A percentile compares a stretch with the other conserved stretches of the same genome.
Conservation (phyloP, 2,888 invertebrate species). For the Ditula angustiorana region DNA sequence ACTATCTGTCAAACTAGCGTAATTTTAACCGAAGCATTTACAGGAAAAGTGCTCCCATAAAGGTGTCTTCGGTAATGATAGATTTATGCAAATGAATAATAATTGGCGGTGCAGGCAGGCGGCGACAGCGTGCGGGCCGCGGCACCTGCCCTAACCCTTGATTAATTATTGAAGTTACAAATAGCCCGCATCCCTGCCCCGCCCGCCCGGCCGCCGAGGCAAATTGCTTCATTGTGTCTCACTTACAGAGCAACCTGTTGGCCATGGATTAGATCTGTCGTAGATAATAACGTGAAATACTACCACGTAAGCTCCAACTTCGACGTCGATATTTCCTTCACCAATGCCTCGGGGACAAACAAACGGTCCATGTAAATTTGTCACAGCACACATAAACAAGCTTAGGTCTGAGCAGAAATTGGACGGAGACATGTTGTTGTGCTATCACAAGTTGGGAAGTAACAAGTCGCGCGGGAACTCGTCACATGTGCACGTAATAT, state of each 20-base stretch:
- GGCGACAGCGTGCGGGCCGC: slow-evolving; percentile 30
- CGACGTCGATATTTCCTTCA: not conserved
- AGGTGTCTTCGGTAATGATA: not conserved
- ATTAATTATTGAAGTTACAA: slow-evolving; percentile 64
- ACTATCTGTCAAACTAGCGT: too few relatives aligned
- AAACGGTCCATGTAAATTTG: slow-evolving; percentile 22
- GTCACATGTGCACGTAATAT: slow-evolving; percentile 37
- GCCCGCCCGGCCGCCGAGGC: slow-evolving; percentile 8
- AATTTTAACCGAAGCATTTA: too few relatives aligned
- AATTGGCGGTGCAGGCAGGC: slow-evolving; percentile 20
- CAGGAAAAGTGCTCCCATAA: not conserved
- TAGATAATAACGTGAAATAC: not conserved
- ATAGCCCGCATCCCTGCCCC: slow-evolving; percentile 47
- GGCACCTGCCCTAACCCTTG: slow-evolving; percentile 49
- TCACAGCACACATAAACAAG: slow-evolving; percentile 29
- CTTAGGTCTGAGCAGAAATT: slow-evolving; percentile 23
- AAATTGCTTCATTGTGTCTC: slow-evolving; percentile 35
- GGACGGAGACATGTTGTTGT: slow-evolving; percentile 31
- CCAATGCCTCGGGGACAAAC: not conserved
- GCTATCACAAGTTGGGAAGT: slow-evolving; percentile 31
- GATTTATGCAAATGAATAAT: slow-evolving; percentile 25
- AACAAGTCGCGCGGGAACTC: slow-evolving; percentile 29
- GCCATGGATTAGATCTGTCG: slow-evolving; percentile 6
- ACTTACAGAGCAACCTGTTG: slow-evolving; percentile 15
- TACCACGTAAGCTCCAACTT: not conserved